Percentiles rank a stretch among this genome's conserved stretches.
These are phyloP conservation scores for Exephanes ischioxanthus DNA, from an alignment of 2,888 invertebrate genomes.

Conservation along the genomic window DNA sequence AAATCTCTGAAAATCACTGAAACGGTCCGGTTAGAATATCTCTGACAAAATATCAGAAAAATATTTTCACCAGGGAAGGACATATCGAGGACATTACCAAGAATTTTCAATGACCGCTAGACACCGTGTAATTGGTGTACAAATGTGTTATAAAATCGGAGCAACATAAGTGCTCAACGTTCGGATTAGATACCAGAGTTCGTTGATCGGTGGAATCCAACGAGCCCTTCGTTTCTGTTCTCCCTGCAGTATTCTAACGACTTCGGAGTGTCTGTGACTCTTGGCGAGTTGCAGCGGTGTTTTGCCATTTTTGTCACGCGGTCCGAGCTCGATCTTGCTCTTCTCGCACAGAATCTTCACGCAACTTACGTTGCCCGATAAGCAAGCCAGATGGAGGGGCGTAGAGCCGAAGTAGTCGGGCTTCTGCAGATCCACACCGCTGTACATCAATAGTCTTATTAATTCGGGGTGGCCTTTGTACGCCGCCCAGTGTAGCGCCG, in stretches of 20 bases:
- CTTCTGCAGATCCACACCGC: conserved; percentile 95
- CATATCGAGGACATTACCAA: not conserved
- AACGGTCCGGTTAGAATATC: no score
- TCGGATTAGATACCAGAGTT: conserved; percentile 88
- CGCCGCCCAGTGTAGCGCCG: conserved; percentile 97
- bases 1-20: no score
- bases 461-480: conserved; percentile 96
- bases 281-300: conserved; percentile 96
- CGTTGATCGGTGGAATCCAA: conserved; percentile 95
- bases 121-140: not conserved
- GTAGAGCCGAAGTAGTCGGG: conserved; percentile 97
- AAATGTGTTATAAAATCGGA: not conserved
- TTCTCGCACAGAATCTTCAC: conserved; percentile 96
- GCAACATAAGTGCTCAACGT: not conserved
- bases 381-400: conserved; percentile 94
- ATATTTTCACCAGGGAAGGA: no score
- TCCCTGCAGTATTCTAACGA: conserved; percentile 92
- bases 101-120: conserved; percentile 3
- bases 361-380: conserved; percentile 94
- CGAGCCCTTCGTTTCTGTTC: conserved; percentile 93
- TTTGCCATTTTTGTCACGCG: conserved; percentile 96
- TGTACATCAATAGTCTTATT: conserved; percentile 94
- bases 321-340: conserved; percentile 94
- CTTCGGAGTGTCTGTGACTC: conserved; percentile 94
- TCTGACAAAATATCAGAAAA: no score